Base-by-base conservation (phyloP, 2,888 invertebrate genomes). In the Volucella inflata region DNA sequence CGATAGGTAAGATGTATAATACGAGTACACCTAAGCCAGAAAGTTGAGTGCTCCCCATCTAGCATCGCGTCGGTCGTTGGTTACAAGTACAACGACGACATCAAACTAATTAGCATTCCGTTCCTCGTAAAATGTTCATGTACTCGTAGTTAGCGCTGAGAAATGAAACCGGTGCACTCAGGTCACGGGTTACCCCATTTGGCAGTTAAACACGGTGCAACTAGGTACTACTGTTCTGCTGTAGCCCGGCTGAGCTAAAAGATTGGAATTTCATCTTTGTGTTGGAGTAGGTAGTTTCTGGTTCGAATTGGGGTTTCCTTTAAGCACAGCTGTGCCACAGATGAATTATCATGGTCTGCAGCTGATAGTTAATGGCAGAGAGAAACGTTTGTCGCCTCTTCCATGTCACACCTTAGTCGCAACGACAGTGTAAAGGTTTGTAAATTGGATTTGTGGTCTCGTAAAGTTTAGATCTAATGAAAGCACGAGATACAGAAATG, bases 51-150 rank as follows among this genome's bases (percentile, higher is more conserved):
- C 75, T 75, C 48, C 71, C 57, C 48, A 44, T 71, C 65, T 57
- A 48, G n/a, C 51, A 12, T 4, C 48, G 21, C 46, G 50, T n/a
- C 50, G 42, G 36, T 50, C n/a, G n/a, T n/a, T n/a, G n/a, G n/a
- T n/a, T n/a, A n/a, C n/a, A n/a, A n/a, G n/a, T 9, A 59, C 71
- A 46, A 48, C 65, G 68, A 79, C 84, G 14, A 84, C 80, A 79
- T 84, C 80, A 84, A 84, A 84, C 80, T 80, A 80, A 84, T 84
- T 84, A 84, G 84, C 84, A 84, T 84, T 84, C 79, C 80, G 57
- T 71, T 84, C n/a, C 67, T 80, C 67, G 84, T 71, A 55, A 84
- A 84, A 71, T 75, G 55, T 68, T 68, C 80, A 68, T 80, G 80
- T 80, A 68, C 68, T 6, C 68, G 6, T 6, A 4, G 6, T 2